Evolutionary conservation across 1,140 invertebrate species (phyloP), one percentile per base, ranked within the genome.

Genomic region (Zelostemma sp.): DNA sequence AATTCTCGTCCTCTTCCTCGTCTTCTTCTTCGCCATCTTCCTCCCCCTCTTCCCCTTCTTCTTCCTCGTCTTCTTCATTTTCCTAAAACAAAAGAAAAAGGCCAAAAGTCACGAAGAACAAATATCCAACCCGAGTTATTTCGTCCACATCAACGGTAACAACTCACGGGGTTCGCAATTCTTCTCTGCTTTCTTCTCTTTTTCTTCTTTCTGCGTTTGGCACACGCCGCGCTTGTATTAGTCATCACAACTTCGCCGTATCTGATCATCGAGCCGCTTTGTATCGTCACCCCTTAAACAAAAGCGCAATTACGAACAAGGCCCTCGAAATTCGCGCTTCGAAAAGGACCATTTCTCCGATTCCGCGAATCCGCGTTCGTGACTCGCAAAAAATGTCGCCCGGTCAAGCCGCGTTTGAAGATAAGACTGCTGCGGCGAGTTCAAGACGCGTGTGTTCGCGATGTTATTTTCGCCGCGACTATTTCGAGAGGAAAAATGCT

Each of bases 151-250:
- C n/a, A 1, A 25, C 5, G 5, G 9, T n/a, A n/a, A n/a, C 1
- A 25, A 70, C 71, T 77, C 73, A 84, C 81, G 65, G 67, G 68
- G 64, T 68, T 65, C 14, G 67, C 48, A 55, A 67, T 47, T 76
- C 75, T 75, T 67, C 68, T 80, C 45, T 75, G 76, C 72, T 79
- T 83, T 78, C 76, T 83, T 73, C 76, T 80, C 65, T 76, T 84
- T 73, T 77, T 83, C 72, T 84, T 84, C 74, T 79, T 84, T 54
- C 69, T 81, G 73, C 80, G 77, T 62, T 83, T 83, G 68, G 76
- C 70, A 57, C 66, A 80, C 25, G 72, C 74, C 54, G 67, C 43
- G 38, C 59, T 70, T 40, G 72, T 64, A 48, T 67, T 70, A 6
- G 57, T 55, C 45, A 69, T 54, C 18, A 73, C 49, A 35, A 76